Percentiles rank a stretch among this genome's conserved stretches.
Evolutionary conservation across 2,888 invertebrate species (phyloP).

Genomic region (Cataglyphis livida): DNA sequence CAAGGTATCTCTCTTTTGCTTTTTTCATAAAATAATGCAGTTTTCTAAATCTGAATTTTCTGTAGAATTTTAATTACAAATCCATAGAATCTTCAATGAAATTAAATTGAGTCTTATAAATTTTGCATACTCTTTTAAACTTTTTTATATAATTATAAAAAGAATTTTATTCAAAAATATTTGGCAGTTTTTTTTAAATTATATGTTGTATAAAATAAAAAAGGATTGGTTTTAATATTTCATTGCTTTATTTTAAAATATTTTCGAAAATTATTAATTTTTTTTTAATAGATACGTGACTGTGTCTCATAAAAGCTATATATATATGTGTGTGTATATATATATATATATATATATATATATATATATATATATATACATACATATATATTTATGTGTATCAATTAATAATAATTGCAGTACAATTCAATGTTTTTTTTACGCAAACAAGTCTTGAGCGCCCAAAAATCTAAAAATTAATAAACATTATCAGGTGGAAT

Average conservation of each 20-base stretch:
- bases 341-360: too few relatives aligned
- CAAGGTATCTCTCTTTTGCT: slow-evolving; percentile 87
- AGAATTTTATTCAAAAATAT: slow-evolving; percentile 13
- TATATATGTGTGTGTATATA: too few relatives aligned
- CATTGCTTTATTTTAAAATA: background rate
- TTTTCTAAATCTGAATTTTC: background rate
- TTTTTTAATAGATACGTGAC: background rate
- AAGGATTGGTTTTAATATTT: background rate
- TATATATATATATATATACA: too few relatives aligned
- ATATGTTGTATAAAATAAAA: background rate
- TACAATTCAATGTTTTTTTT: background rate
- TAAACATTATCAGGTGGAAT: slow-evolving; percentile 70
- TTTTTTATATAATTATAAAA: background rate
- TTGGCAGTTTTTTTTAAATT: background rate
- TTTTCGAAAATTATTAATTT: background rate
- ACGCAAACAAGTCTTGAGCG: background rate
- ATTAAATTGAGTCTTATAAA: background rate
- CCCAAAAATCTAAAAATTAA: slow-evolving; percentile 9
- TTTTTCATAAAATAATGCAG: background rate
- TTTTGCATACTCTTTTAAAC: background rate
- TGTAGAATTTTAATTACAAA: background rate
- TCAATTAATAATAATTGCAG: background rate
- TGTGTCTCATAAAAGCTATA: background rate
- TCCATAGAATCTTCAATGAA: background rate
- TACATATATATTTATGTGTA: too few relatives aligned